A percentile compares a stretch with the other conserved stretches of the same genome.
Evolutionary conservation across 2,888 invertebrate genomes (phyloP).

Genomic region (Pollenia angustigena): DNA sequence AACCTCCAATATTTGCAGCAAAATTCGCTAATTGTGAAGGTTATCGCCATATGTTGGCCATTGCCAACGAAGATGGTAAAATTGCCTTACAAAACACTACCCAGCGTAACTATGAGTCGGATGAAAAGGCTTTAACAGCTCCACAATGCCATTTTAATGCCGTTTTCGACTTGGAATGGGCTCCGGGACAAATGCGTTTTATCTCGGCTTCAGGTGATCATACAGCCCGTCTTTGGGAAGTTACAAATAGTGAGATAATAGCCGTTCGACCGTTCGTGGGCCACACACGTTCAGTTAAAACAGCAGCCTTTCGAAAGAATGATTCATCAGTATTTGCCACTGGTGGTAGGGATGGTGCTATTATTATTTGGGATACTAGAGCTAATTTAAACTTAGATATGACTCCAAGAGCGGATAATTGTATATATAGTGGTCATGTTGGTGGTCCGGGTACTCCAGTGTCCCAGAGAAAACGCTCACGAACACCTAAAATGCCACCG

Average conservation of each 20-base stretch:
- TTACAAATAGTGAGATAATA: conserved; percentile 85
- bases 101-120: conserved; percentile 79
- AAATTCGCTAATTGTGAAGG: conserved; percentile 89
- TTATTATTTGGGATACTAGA: conserved; percentile 93
- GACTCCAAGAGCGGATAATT: conserved; percentile 88
- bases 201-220: conserved; percentile 95
- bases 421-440: conserved; percentile 85
- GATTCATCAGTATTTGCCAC: conserved; percentile 92
- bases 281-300: conserved; percentile 93
- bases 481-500: conserved; percentile 84
- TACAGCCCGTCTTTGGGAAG: conserved; percentile 92
- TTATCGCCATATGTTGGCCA: conserved; percentile 89
- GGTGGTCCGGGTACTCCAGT: conserved; percentile 85
- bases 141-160: conserved; percentile 92
- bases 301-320: conserved; percentile 89
- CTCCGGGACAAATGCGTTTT: conserved; percentile 89
- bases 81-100: conserved; percentile 85
- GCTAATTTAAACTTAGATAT: conserved; percentile 84
- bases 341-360: conserved; percentile 94
- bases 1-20: conserved; percentile 92
- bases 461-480: conserved; percentile 84
- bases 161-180: conserved; percentile 95
- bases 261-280: conserved; percentile 87
- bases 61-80: conserved; percentile 94
- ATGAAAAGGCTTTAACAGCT: conserved; percentile 84